Base-by-base conservation (phyloP, 2,113 vertebrate species). In the Hymenochirus boettgeri region DNA sequence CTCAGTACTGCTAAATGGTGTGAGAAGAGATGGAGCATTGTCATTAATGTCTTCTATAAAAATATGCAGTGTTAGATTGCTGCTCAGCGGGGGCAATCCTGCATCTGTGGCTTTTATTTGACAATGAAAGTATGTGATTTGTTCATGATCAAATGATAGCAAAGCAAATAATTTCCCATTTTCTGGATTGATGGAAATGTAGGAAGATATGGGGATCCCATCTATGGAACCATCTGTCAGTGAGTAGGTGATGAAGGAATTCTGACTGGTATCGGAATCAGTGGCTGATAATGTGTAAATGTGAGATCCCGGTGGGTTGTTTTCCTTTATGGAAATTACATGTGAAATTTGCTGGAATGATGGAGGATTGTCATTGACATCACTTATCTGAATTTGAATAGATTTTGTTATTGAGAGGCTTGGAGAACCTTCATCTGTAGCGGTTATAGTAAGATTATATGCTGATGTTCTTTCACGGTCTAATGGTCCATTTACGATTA, bases 21-120 rank as follows among this genome's bases (percentile, higher is more conserved):
- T 24, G 2, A 77, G 69, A 62, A 85, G 50, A 2, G 3, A 19
- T 3, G 81, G 84, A 18, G 70, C 71, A 29, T 90, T 93, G 77
- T 92, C 90, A 55, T 93, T 93, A 70, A 82, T 83, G 69, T 93
- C 92, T 23, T 85, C 85, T 7, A 83, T 72, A 11, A 76, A 84
- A n/a, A 87, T 45, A 74, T 79, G 76, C 18, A 84, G 63, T n/a
- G 75, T 84, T 10, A 77, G 71, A 13, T 79, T 79, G 57, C 79
- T 81, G 6, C 73, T 73, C 42, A 84, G 70, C 1, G 80, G 24
- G 37, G 77, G 80, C 26, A 79, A 59, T 47, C 86, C 87, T n/a
- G 74, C 77, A 65, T 86, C 82, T 48, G 71, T 77, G 24, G 82
- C 86, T 6, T 79, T 77, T 74, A 86, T 81, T 2, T 23, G 52